Base-by-base conservation (phyloP, 2,797 vertebrate genomes). In the Microctenopoma stevenorrisi region DNA sequence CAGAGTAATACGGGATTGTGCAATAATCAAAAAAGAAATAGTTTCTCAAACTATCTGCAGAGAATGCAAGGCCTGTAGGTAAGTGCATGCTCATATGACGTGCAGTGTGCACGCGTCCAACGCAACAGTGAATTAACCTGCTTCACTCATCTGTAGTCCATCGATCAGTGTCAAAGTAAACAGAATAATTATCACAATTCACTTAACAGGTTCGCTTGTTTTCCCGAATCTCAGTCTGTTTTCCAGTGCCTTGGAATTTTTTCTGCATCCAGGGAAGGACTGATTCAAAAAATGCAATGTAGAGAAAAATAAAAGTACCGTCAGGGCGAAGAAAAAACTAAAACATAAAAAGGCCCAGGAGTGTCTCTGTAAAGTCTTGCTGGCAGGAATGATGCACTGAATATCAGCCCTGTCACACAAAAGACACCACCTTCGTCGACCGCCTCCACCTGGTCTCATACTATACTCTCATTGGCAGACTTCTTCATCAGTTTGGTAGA, bases 401-500 rank as follows among this genome's bases (percentile, higher is more conserved):
- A 55, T 70, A 58, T 42, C 72, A 79, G 68, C 80, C 76, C 51
- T 60, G 50, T 50, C 71, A 75, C 59, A 28, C 25, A n/a, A 86
- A 77, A 68, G 64, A 78, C 70, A 73, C 61, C 72, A 16, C 58
- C 3, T 28, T 53, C 53, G 26, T 35, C 28, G 3, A 48, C 40
- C 18, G 3, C 11, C 15, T 60, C 33, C 3, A 1, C 35, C 22
- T n/a, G 0, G 26, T 83, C 87, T 98, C 96, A 98, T 85, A 98
- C 97, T 0, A 96, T 95, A 4, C 95, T 98, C 82, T 98, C 96
- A 8, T 94, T 95, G 0, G 96, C 93, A 0, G 90, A 91, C 88
- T 96, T 96, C 93, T 96, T 97, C 79, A 95, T 74, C 52, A 96
- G 94, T 88, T 96, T 95, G 46, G 94, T 86, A 0, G 96, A 95